Percentiles rank a stretch among this genome's conserved stretches.
Conservation (phyloP, 2,113 vertebrate genomes). For the Pseudonaja textilis region DNA sequence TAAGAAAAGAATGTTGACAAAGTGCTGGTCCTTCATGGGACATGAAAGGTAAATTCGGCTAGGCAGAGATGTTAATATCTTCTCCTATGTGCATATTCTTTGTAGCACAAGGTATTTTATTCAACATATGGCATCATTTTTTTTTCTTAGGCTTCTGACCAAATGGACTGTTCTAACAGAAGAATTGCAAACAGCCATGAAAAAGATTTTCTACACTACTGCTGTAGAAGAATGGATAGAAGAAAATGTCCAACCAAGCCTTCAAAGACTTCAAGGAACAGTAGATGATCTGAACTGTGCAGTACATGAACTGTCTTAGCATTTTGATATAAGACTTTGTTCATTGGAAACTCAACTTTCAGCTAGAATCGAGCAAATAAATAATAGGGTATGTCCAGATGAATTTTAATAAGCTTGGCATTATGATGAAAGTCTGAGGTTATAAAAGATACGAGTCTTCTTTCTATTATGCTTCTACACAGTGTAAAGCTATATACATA, state of each 20-base stretch:
- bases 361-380: background rate
- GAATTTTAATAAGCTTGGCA: background rate
- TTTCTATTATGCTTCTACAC: background rate
- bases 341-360: background rate
- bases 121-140: background rate
- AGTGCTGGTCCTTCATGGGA: background rate
- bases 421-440: background rate
- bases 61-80: background rate
- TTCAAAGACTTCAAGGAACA: slow-evolving; percentile 74
- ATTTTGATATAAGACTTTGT: background rate
- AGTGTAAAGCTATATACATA: background rate
- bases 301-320: slow-evolving; percentile 44
- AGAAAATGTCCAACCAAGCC: slow-evolving; percentile 80
- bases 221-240: slow-evolving; percentile 88
- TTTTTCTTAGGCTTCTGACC: slow-evolving; percentile 73
- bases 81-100: background rate
- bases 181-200: slow-evolving; percentile 79
- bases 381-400: background rate
- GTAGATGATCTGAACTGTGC: slow-evolving; percentile 73
- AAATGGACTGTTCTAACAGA: slow-evolving; percentile 69
- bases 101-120: background rate
- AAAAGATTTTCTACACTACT: slow-evolving; percentile 72
- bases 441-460: slow-evolving; percentile 1
- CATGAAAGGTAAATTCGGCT: background rate
- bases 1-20: background rate